Percentiles rank a stretch among this genome's conserved stretches.
Conservation (phyloP, 2,797 vertebrate genomes). For the Gymnodraco acuticeps region DNA sequence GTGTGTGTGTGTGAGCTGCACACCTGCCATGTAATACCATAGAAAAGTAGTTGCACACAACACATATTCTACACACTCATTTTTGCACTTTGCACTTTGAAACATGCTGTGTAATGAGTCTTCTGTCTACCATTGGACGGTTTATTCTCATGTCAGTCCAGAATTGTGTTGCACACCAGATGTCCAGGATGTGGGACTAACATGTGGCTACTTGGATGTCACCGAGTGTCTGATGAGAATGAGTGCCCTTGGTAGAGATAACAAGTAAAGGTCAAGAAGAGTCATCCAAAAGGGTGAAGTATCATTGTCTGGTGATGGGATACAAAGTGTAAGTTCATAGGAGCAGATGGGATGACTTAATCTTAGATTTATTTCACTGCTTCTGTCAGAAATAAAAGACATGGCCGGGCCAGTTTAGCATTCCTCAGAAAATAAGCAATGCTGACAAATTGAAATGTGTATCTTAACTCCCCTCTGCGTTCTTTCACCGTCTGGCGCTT, state of each 20-base stretch:
- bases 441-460: constrained; percentile 63
- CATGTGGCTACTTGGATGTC: neutral
- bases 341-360: neutral
- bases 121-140: constrained; percentile 5
- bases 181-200: neutral
- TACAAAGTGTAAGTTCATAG: neutral
- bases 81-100: constrained; percentile 65
- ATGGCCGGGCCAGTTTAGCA: constrained; percentile 11
- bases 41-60: constrained; percentile 44
- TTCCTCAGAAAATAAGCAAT: constrained; percentile 41
- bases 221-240: constrained; percentile 27
- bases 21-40: constrained; percentile 49
- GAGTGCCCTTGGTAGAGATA: constrained; percentile 40
- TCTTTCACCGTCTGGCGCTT: constrained; percentile 64
- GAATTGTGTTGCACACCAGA: constrained; percentile 9
- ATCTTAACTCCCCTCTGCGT: constrained; percentile 63
- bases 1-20: constrained; percentile 46
- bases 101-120: constrained; percentile 15
- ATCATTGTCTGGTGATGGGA: neutral
- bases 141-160: constrained; percentile 15
- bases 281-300: constrained; percentile 4
- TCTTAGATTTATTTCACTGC: neutral
- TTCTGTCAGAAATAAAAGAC: constrained; percentile 30
- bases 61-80: neutral
- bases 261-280: neutral